phyloP scores from a whole-genome alignment of 2,113 vertebrate genomes.

The Lepus europaeus region DNA sequence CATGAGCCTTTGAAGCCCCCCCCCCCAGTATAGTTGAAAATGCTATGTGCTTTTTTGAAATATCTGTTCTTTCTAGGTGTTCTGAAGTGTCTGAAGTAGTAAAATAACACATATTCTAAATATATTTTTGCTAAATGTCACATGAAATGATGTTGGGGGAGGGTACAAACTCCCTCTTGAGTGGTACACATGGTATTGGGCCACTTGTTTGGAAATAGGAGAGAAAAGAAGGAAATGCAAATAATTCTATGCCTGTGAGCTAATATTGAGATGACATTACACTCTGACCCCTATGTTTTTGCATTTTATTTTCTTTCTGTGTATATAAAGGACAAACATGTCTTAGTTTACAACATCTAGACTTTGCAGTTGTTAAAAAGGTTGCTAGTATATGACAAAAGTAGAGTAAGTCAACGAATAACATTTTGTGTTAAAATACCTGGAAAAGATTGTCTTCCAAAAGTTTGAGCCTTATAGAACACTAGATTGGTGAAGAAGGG shows the following conservation, averaged over 20 bases:
- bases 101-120: slow-evolving; percentile 50
- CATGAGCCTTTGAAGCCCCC: too few relatives aligned
- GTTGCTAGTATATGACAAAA: slow-evolving; percentile 30
- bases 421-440: neutral
- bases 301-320: slow-evolving; percentile 6
- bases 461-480: neutral
- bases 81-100: slow-evolving; percentile 67
- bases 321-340: neutral
- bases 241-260: neutral
- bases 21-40: neutral
- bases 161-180: neutral
- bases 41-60: slow-evolving; percentile 11
- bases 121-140: slow-evolving; percentile 42
- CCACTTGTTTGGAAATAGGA: neutral
- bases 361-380: slow-evolving; percentile 10
- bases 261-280: neutral
- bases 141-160: neutral
- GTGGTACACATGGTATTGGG: neutral
- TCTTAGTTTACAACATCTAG: slow-evolving; percentile 23
- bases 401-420: neutral
- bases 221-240: neutral
- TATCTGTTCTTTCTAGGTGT: slow-evolving; percentile 29
- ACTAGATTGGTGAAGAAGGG: neutral
- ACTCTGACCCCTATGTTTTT: neutral
- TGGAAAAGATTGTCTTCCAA: neutral